These are phyloP conservation scores for Toxotes jaculatrix DNA, from an alignment of 2,113 vertebrate species.

Conservation along the genomic window DNA sequence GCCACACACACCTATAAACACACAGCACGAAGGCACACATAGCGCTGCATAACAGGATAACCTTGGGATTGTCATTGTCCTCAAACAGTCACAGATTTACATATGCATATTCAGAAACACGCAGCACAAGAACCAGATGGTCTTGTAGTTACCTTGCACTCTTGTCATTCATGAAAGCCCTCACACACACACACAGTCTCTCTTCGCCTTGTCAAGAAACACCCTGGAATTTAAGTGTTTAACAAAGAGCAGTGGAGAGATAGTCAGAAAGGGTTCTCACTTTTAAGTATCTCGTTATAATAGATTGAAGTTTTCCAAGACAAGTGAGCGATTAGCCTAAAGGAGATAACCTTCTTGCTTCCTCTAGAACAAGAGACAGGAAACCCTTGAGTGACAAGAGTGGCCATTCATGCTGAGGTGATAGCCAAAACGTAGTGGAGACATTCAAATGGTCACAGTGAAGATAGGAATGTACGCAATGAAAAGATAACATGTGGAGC, in stretches of 20 bases:
- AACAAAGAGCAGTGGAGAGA: conserved; percentile 28
- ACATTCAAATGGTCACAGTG: conserved; percentile 23
- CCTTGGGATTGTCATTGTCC: conserved; percentile 37
- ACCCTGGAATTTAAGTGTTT: background rate
- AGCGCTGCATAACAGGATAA: conserved; percentile 35
- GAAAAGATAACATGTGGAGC: conserved; percentile 4
- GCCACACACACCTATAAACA: background rate
- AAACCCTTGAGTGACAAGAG: conserved; percentile 35
- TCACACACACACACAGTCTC: background rate
- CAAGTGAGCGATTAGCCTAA: conserved; percentile 17
- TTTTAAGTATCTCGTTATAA: conserved; percentile 17
- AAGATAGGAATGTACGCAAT: background rate
- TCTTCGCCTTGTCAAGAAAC: conserved; percentile 29
- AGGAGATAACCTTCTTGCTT: conserved; percentile 35
- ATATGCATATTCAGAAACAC: conserved; percentile 40
- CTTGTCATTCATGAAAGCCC: conserved; percentile 11
- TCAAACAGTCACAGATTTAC: conserved; percentile 34
- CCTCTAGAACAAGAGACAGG: conserved; percentile 14
- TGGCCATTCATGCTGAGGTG: conserved; percentile 22
- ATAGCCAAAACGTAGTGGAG: conserved; percentile 24
- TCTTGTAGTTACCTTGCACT: background rate
- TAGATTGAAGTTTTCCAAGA: conserved; percentile 12
- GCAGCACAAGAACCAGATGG: conserved; percentile 44
- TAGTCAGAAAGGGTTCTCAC: conserved; percentile 4
- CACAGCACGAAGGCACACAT: background rate